A percentile compares a stretch with the other conserved stretches of the same genome.
Conservation (phyloP, 2,888 invertebrate species). For the Empis livida region DNA sequence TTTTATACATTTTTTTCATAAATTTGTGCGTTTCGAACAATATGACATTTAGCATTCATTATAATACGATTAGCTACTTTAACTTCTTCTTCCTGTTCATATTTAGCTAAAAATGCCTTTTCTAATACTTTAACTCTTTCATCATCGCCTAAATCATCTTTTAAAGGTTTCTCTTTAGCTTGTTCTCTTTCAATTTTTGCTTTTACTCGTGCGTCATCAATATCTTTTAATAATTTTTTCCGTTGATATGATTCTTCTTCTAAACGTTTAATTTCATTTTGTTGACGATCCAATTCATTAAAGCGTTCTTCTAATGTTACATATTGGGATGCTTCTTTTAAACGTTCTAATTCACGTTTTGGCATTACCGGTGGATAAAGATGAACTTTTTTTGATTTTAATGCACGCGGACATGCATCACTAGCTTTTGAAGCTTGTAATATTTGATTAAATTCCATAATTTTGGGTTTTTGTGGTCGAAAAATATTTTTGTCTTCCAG, state of each 20-base stretch:
- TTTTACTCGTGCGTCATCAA: conserved; percentile 27
- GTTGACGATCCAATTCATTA: conserved; percentile 33
- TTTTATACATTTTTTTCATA: conserved; percentile 44
- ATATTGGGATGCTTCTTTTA: conserved; percentile 46
- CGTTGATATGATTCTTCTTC: conserved; percentile 45
- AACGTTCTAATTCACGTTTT: conserved; percentile 44
- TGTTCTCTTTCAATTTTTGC: conserved; percentile 19
- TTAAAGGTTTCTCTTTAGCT: conserved; percentile 17
- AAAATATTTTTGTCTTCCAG: neutral
- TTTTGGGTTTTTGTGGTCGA: neutral
- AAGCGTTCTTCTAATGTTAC: conserved; percentile 37
- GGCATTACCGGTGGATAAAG: conserved; percentile 46
- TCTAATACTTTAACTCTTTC: conserved; percentile 43
- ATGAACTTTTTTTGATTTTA: neutral
- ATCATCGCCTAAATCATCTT: conserved; percentile 32
- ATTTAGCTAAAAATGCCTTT: conserved; percentile 35
- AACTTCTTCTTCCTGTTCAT: conserved; percentile 44
- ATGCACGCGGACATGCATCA: neutral
- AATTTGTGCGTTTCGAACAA: conserved; percentile 73
- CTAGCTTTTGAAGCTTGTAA: neutral
- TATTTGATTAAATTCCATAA: neutral
- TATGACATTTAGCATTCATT: conserved; percentile 70
- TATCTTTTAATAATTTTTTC: conserved; percentile 40
- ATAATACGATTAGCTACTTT: conserved; percentile 66
- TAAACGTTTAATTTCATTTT: conserved; percentile 36